A percentile compares a stretch with the other conserved stretches of the same genome.
Conservation (phyloP, 2,113 vertebrate genomes). For the Turnix velox region DNA sequence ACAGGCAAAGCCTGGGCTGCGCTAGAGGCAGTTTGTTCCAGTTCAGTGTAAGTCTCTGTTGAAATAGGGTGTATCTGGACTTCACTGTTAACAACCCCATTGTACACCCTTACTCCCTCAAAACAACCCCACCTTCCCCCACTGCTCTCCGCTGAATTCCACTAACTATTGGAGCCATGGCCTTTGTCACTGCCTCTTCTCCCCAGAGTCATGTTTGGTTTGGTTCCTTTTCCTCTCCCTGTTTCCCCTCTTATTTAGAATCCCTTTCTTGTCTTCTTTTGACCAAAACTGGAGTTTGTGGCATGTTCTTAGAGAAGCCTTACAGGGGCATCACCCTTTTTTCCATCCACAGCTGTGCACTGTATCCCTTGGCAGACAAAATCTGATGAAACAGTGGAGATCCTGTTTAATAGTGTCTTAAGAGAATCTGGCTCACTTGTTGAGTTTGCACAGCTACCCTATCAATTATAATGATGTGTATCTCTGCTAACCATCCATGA, state of each 20-base stretch:
- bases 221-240: background rate
- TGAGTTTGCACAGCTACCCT: background rate
- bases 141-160: background rate
- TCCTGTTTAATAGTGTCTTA: background rate
- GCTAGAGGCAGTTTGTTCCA: background rate
- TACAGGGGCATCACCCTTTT: background rate
- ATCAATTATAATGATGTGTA: accelerated
- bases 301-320: background rate
- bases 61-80: background rate
- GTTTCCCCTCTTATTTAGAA: background rate
- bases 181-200: background rate
- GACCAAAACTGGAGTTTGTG: background rate
- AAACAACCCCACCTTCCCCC: background rate
- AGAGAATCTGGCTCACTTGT: background rate
- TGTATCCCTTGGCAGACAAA: background rate
- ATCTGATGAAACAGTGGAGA: background rate
- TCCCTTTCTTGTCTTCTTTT: background rate
- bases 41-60: background rate
- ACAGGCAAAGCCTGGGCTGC: background rate
- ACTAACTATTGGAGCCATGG: background rate
- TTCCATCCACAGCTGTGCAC: background rate
- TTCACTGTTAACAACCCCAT: background rate
- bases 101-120: background rate
- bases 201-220: background rate
- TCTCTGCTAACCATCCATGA: background rate